These are phyloP conservation scores for Aplysia californica DNA, from an alignment of 1,140 invertebrate species.

Conservation along the genomic window DNA sequence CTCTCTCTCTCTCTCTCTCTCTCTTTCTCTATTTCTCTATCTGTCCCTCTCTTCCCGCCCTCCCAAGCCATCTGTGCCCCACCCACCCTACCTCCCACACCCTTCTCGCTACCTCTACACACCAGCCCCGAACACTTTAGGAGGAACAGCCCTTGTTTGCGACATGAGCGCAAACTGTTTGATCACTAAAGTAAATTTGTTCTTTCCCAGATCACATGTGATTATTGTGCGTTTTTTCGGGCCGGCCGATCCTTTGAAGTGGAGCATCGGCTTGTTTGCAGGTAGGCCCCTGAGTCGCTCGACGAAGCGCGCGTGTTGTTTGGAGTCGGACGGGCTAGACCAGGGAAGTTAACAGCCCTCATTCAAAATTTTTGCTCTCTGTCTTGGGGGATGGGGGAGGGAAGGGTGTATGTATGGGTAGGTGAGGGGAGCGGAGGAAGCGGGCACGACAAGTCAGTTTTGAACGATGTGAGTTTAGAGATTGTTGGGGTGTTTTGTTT, in stretches of 20 bases:
- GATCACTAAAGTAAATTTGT: slow-evolving; percentile 46
- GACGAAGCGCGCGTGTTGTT: neutral
- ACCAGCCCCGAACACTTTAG: neutral
- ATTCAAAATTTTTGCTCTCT: neutral
- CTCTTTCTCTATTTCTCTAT: slow-evolving; percentile 2
- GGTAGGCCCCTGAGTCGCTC: neutral
- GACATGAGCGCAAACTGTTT: slow-evolving; percentile 32
- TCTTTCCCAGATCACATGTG: slow-evolving; percentile 44
- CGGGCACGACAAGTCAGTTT: no score
- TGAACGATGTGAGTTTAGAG: no score
- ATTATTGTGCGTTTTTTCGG: slow-evolving; percentile 47
- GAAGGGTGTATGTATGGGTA: no score
- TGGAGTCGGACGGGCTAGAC: no score
- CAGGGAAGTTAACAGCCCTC: neutral
- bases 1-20: slow-evolving; percentile 7
- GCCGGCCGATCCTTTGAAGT: slow-evolving; percentile 40
- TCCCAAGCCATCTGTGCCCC: neutral
- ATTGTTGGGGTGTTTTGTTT: no score
- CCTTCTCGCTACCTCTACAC: neutral
- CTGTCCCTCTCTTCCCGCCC: neutral
- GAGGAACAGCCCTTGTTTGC: slow-evolving; percentile 29
- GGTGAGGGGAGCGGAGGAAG: no score
- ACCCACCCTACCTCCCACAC: neutral
- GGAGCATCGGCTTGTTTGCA: slow-evolving; percentile 33
- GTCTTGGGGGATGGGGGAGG: no score